phyloP scores from a whole-genome alignment of 2,888 invertebrate species.

The Noctua janthe region DNA sequence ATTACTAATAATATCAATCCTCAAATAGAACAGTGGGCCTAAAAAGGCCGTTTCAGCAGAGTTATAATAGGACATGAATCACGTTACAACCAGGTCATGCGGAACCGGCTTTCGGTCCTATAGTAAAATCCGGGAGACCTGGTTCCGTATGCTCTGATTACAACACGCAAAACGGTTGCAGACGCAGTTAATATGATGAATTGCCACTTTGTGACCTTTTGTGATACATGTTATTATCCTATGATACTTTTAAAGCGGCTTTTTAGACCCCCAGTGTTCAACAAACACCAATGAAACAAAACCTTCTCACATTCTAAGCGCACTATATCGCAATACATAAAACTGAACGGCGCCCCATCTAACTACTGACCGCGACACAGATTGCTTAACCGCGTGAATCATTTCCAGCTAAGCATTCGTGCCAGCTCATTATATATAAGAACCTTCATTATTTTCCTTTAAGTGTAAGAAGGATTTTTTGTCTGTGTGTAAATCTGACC shows the following conservation, averaged over 20 bases:
- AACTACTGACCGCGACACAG: slow-evolving; percentile 57
- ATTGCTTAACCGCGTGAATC: slow-evolving; percentile 63
- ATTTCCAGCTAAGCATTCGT: slow-evolving; percentile 45
- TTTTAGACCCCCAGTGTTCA: neutral
- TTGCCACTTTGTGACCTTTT: too few species aligned
- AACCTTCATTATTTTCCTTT: slow-evolving; percentile 49
- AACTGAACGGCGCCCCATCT: slow-evolving; percentile 54
- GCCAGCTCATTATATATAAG: slow-evolving; percentile 39
- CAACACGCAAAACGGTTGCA: too few species aligned
- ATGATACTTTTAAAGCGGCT: too few species aligned
- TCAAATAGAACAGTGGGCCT: neutral
- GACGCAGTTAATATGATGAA: too few species aligned
- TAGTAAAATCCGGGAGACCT: too few species aligned
- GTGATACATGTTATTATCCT: too few species aligned
- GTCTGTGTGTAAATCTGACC: slow-evolving; percentile 1
- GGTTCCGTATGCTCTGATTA: too few species aligned
- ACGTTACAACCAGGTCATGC: too few species aligned
- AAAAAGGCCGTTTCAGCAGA: too few species aligned
- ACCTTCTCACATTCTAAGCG: slow-evolving; percentile 31
- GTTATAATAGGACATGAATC: too few species aligned
- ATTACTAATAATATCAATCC: neutral
- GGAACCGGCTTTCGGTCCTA: too few species aligned
- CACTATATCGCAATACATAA: slow-evolving; percentile 42
- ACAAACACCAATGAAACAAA: neutral
- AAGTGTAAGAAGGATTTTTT: slow-evolving; percentile 18